These are phyloP conservation scores for Emys orbicularis DNA, from an alignment of 2,797 vertebrate species.

Conservation along the genomic window DNA sequence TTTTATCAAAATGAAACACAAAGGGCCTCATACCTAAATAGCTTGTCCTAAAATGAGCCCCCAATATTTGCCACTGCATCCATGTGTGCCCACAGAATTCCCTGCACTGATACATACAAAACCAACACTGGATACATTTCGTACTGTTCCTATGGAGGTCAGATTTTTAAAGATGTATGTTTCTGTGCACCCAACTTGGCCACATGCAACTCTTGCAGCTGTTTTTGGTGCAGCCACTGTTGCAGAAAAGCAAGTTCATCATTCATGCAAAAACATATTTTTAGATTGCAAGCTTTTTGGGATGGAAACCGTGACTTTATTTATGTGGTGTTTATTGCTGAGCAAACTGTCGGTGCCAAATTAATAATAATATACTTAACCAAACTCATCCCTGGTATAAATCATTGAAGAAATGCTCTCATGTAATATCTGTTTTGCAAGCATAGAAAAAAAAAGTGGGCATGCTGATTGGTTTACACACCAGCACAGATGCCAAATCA, in stretches of 20 bases:
- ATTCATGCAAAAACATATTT: not conserved
- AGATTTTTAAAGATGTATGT: not conserved
- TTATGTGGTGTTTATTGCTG: slow-evolving; percentile 64
- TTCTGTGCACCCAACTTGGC: not conserved
- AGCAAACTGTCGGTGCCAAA: slow-evolving; percentile 62
- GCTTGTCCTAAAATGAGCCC: not conserved
- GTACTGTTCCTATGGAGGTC: not conserved
- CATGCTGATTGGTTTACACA: not conserved
- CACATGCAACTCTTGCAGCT: slow-evolving; percentile 12
- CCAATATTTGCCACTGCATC: not conserved
- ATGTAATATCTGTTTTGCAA: slow-evolving; percentile 44
- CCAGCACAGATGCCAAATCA: slow-evolving; percentile 33
- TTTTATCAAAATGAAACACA: not conserved
- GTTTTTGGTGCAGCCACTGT: slow-evolving; percentile 43
- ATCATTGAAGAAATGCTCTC: slow-evolving; percentile 8
- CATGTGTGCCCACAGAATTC: not conserved
- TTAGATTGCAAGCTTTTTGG: slow-evolving; percentile 58
- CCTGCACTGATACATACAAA: not conserved
- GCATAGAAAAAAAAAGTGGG: slow-evolving; percentile 46
- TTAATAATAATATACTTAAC: slow-evolving; percentile 71
- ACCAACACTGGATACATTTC: not conserved
- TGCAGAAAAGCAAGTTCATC: not conserved
- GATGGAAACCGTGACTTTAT: slow-evolving; percentile 65
- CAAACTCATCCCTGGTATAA: slow-evolving; percentile 62
- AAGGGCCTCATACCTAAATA: not conserved